Conservation (phyloP, 2,113 vertebrate genomes). For the Larimichthys crocea region DNA sequence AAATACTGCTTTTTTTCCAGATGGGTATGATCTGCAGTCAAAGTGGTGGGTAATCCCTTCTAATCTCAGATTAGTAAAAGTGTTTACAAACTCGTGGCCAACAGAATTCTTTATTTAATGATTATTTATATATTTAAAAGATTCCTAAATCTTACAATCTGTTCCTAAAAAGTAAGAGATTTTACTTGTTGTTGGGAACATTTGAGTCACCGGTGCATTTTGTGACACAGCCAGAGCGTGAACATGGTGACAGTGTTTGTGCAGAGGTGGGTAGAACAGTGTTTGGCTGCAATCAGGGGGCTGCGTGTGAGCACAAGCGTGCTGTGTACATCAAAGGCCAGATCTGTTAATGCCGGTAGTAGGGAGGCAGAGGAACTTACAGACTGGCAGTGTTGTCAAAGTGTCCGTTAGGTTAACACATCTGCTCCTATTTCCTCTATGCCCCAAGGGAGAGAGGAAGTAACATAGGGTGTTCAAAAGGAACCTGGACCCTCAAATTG, state of each 20-base stretch:
- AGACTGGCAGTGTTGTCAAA: constrained; percentile 71
- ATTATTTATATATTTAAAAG: background rate
- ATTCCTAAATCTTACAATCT: background rate
- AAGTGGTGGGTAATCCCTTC: constrained; percentile 26
- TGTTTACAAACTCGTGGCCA: background rate
- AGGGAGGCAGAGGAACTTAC: constrained; percentile 51
- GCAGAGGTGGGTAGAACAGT: constrained; percentile 25
- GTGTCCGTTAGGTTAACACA: constrained; percentile 76
- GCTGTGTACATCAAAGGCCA: constrained; percentile 63
- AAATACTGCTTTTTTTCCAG: background rate
- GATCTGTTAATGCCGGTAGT: constrained; percentile 40
- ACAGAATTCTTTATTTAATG: constrained; percentile 4
- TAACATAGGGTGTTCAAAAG: constrained; percentile 79
- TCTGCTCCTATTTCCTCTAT: constrained; percentile 73
- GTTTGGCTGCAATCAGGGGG: constrained; percentile 19
- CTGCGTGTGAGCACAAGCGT: constrained; percentile 22
- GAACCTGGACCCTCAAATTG: constrained; percentile 63
- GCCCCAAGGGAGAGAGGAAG: constrained; percentile 68
- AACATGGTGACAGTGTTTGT: background rate
- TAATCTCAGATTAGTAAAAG: constrained; percentile 40
- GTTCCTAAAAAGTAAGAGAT: background rate
- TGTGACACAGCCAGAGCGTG: background rate
- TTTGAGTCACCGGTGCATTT: background rate
- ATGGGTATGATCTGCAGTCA: constrained; percentile 4
- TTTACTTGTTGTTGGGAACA: background rate